Evolutionary conservation across 2,888 invertebrate genomes (phyloP).

Genomic region (Synergus japonicus): DNA sequence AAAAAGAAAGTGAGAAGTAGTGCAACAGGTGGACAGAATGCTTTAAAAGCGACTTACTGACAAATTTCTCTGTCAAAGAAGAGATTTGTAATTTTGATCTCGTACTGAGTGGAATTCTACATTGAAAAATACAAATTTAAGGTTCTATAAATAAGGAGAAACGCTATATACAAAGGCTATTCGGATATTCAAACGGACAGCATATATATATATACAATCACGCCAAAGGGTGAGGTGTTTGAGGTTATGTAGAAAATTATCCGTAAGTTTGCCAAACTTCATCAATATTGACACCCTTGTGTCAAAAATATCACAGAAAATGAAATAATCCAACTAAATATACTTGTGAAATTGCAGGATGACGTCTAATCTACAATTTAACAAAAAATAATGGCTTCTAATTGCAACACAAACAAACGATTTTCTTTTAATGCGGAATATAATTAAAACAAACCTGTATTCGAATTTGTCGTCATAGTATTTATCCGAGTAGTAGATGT

Average conservation of each 20-base stretch:
- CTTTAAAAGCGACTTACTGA: neutral
- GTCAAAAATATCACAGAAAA: neutral
- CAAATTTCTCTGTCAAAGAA: neutral
- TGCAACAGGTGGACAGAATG: no score
- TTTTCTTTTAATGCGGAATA: neutral
- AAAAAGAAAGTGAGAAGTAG: no score
- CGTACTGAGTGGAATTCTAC: neutral
- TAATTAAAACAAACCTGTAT: slow-evolving; percentile 46
- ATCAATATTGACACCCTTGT: neutral
- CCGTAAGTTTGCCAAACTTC: neutral
- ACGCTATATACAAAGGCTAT: no score
- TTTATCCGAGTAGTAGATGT: slow-evolving; percentile 52
- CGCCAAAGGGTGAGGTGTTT: neutral
- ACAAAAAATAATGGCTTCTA: neutral
- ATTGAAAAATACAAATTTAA: neutral
- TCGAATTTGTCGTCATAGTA: slow-evolving; percentile 52
- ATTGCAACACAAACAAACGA: slow-evolving; percentile 17
- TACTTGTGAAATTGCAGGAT: neutral
- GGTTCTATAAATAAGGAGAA: neutral
- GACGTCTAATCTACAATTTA: neutral
- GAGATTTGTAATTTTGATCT: neutral
- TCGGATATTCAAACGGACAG: neutral
- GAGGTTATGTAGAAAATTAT: neutral
- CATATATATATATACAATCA: neutral
- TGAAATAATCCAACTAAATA: neutral